Conservation (phyloP, 2,113 vertebrate genomes). For the Anolis carolinensis region DNA sequence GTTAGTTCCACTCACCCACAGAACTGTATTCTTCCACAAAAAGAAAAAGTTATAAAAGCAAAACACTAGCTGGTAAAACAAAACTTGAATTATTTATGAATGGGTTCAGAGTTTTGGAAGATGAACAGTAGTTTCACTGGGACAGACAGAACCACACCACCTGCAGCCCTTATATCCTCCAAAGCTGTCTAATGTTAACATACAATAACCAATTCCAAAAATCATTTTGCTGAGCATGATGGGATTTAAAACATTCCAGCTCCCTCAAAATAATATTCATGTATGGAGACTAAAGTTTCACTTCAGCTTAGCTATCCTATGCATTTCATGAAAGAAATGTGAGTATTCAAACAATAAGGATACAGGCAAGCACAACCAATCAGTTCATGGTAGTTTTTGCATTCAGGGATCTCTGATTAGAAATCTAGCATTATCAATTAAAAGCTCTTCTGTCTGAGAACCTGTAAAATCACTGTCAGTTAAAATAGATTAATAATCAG, state of each 20-base stretch:
- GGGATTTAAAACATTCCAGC: background rate
- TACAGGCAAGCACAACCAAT: background rate
- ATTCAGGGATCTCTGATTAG: background rate
- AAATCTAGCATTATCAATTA: background rate
- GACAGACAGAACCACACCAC: background rate
- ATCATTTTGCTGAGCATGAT: background rate
- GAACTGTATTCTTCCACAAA: background rate
- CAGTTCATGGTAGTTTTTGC: background rate
- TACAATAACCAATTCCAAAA: background rate
- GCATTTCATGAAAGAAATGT: background rate
- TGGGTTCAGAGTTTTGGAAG: background rate
- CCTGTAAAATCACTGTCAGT: background rate
- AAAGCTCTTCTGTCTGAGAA: background rate
- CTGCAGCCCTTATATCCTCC: too few relatives aligned
- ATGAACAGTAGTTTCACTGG: background rate
- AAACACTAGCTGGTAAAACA: background rate
- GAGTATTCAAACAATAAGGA: background rate
- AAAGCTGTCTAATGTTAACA: background rate
- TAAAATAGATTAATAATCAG: background rate
- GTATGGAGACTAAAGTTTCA: background rate
- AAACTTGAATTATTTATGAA: background rate
- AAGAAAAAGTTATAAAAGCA: background rate
- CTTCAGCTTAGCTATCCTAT: background rate
- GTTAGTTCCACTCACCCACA: background rate
- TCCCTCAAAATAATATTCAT: background rate